phyloP scores from a whole-genome alignment of 2,797 vertebrate species.

The Enteromius viviparus region DNA sequence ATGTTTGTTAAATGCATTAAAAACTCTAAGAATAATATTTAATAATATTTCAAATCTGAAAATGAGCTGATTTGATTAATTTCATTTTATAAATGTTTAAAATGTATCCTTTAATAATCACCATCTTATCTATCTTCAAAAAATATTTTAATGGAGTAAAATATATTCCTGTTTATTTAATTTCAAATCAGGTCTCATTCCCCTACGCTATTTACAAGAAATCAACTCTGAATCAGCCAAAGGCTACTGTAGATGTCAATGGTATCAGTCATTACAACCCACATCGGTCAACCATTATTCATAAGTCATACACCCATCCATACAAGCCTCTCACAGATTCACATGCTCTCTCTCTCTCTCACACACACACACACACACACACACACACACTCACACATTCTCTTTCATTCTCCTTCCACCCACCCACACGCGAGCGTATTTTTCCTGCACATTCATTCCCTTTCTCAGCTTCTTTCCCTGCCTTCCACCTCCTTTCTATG shows the following conservation, averaged over 20 bases:
- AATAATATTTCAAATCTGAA: neutral
- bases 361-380: constrained; percentile 2
- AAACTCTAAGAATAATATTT: neutral
- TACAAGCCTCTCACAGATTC: constrained; percentile 12
- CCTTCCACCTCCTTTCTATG: constrained; percentile 26
- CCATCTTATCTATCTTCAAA: neutral
- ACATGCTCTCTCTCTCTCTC: constrained; percentile 1
- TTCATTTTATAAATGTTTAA: neutral
- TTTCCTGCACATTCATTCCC: constrained; percentile 51
- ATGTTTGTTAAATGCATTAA: neutral
- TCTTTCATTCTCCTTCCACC: constrained; percentile 42
- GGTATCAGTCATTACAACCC: constrained; percentile 11
- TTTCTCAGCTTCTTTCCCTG: constrained; percentile 41
- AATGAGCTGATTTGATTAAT: neutral
- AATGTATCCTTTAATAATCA: neutral
- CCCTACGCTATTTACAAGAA: neutral
- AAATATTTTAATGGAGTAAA: neutral
- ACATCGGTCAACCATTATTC: constrained; percentile 13
- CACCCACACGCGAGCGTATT: constrained; percentile 45
- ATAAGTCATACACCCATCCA: constrained; percentile 9
- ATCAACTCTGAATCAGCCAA: neutral
- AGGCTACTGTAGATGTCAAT: constrained; percentile 10
- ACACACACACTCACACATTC: constrained; percentile 7
- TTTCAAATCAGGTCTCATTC: neutral
- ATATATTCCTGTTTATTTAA: neutral